Percentiles rank a stretch among this genome's conserved stretches.
These are phyloP conservation scores for Aphaenogaster ashmeadi DNA, from an alignment of 1,140 invertebrate species.

Conservation along the genomic window DNA sequence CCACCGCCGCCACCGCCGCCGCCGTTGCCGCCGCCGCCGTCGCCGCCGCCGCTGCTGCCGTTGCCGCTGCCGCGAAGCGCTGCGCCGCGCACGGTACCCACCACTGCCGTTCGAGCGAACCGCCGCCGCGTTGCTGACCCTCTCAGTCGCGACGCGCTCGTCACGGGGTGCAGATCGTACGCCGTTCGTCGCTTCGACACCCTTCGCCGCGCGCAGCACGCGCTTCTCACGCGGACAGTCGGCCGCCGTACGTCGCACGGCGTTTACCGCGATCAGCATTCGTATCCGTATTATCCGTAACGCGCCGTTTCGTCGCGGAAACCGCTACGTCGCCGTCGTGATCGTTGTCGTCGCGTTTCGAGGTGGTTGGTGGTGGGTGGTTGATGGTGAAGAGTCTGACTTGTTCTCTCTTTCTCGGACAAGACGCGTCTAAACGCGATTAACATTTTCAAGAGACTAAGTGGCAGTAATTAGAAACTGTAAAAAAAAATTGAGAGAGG, in stretches of 20 bases:
- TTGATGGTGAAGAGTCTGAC: conserved; percentile 49
- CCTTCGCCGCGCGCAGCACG: conserved; percentile 68
- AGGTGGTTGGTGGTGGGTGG: conserved; percentile 48
- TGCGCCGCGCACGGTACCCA: conserved; percentile 69
- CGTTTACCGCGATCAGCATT: conserved; percentile 25
- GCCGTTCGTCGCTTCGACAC: conserved; percentile 72
- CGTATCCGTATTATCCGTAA: conserved; percentile 21
- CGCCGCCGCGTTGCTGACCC: conserved; percentile 71
- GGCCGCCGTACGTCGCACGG: conserved; percentile 44
- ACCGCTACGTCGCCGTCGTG: conserved; percentile 20
- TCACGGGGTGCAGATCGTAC: conserved; percentile 85
- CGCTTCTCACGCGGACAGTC: conserved; percentile 50
- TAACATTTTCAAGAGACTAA: conserved; percentile 7
- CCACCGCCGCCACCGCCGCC: neutral
- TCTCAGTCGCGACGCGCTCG: conserved; percentile 87
- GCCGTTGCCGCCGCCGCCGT: neutral
- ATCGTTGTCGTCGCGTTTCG: conserved; percentile 45
- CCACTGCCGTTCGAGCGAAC: conserved; percentile 72
- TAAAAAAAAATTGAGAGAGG: neutral
- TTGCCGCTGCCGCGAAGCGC: conserved; percentile 46
- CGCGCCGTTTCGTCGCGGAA: conserved; percentile 15
- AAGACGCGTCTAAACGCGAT: neutral
- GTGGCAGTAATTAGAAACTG: conserved; percentile 17
- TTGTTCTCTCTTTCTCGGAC: conserved; percentile 19
- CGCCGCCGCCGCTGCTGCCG: conserved; percentile 13